Percentiles rank a stretch among this genome's conserved stretches.
Evolutionary conservation across 2,888 invertebrate genomes (phyloP).

Genomic region (Isotomurus palustris): DNA sequence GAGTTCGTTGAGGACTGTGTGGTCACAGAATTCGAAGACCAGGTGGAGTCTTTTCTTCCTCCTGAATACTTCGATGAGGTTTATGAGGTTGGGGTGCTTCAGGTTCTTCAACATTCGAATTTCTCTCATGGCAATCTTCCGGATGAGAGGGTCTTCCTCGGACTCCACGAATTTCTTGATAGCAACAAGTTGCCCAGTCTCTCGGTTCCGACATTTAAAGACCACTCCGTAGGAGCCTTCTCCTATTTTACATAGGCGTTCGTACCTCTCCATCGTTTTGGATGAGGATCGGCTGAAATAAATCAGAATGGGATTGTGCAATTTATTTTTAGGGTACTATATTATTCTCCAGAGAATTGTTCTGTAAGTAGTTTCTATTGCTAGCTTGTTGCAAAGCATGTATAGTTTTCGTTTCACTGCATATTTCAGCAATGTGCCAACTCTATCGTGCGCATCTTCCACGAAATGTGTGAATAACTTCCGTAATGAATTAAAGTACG

Average conservation of each 20-base stretch:
- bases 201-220: conserved; percentile 91
- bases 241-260: conserved; percentile 87
- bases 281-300: conserved; percentile 43
- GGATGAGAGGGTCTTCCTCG: conserved; percentile 91
- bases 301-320: neutral
- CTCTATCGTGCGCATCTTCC: too few relatives aligned
- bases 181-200: conserved; percentile 89
- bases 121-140: conserved; percentile 92
- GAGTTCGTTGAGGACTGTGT: conserved; percentile 92
- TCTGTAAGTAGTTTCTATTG: too few relatives aligned
- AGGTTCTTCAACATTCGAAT: conserved; percentile 94
- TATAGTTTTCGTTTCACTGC: too few relatives aligned
- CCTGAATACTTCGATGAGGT: conserved; percentile 94
- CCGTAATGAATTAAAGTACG: too few relatives aligned
- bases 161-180: conserved; percentile 96
- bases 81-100: conserved; percentile 96
- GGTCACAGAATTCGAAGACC: conserved; percentile 98
- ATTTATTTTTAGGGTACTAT: too few relatives aligned
- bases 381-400: too few relatives aligned
- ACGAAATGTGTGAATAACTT: too few relatives aligned
- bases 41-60: conserved; percentile 90
- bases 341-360: too few relatives aligned
- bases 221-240: conserved; percentile 95
- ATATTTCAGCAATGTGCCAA: too few relatives aligned
- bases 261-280: conserved; percentile 80